phyloP scores from a whole-genome alignment of 2,888 invertebrate genomes.

The Noctua comes region DNA sequence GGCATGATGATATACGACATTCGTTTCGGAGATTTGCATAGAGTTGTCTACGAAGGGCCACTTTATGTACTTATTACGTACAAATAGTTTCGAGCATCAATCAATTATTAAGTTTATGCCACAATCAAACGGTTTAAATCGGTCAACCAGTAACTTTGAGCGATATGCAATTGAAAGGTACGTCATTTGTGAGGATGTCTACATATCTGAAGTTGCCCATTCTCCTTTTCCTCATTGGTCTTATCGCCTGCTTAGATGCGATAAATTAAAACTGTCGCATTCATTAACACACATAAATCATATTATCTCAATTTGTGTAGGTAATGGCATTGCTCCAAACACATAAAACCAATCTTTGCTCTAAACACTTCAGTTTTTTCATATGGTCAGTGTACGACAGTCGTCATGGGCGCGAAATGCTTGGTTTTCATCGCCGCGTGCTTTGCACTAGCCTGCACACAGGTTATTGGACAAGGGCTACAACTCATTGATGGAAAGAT shows the following conservation, averaged over 20 bases:
- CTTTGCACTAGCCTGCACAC: constrained; percentile 53
- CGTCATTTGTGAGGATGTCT: neutral
- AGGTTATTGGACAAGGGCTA: constrained; percentile 59
- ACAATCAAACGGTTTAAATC: neutral
- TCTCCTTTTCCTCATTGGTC: constrained; percentile 9
- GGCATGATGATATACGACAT: neutral
- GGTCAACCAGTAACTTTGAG: neutral
- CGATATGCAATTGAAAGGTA: neutral
- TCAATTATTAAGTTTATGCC: neutral
- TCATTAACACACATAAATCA: constrained; percentile 22
- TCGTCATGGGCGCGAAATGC: constrained; percentile 68
- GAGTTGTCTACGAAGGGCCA: neutral
- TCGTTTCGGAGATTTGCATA: neutral
- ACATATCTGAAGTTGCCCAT: neutral
- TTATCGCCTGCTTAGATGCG: constrained; percentile 34
- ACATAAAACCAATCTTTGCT: neutral
- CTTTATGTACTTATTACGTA: neutral
- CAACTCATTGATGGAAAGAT: constrained; percentile 79
- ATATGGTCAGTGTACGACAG: constrained; percentile 39
- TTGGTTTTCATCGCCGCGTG: constrained; percentile 52
- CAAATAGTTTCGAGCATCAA: neutral
- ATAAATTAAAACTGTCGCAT: constrained; percentile 23
- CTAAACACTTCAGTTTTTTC: constrained; percentile 58
- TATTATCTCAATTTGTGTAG: constrained; percentile 44
- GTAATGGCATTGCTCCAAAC: constrained; percentile 11